Evolutionary conservation across 2,797 vertebrate genomes (phyloP).

Genomic region (Cossypha dichroa): DNA sequence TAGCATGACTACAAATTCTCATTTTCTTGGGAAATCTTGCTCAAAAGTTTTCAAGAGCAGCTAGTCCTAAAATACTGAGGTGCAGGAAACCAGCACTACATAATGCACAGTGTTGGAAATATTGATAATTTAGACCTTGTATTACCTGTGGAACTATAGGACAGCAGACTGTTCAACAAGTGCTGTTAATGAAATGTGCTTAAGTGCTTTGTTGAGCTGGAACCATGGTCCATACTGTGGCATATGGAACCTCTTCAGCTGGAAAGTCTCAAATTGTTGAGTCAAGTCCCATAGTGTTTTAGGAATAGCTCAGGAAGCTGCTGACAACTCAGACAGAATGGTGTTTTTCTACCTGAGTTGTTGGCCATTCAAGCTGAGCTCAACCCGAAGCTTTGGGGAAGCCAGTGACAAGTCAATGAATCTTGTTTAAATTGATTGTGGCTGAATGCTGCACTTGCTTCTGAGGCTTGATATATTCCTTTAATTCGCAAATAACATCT

Average conservation of each 20-base stretch:
- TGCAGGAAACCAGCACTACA: neutral
- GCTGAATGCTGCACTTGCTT: neutral
- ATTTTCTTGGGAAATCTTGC: neutral
- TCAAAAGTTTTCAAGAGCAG: neutral
- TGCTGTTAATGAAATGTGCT: neutral
- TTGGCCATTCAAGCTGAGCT: neutral
- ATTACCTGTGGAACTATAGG: neutral
- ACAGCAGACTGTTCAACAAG: neutral
- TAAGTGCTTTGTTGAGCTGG: neutral
- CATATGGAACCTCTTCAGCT: neutral
- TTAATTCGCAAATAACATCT: neutral
- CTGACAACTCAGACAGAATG: neutral
- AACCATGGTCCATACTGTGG: neutral
- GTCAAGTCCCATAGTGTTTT: neutral
- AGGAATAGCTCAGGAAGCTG: neutral
- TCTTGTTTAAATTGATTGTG: neutral
- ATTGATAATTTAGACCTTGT: neutral
- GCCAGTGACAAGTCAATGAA: neutral
- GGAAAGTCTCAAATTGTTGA: neutral
- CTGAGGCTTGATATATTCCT: neutral
- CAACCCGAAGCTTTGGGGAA: neutral
- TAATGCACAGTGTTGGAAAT: neutral
- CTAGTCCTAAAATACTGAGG: neutral
- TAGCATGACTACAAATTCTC: neutral
- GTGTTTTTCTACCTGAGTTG: slow-evolving; percentile 13